A percentile compares a stretch with the other conserved stretches of the same genome.
phyloP scores from a whole-genome alignment of 2,797 vertebrate genomes.

The Sebastes minor region DNA sequence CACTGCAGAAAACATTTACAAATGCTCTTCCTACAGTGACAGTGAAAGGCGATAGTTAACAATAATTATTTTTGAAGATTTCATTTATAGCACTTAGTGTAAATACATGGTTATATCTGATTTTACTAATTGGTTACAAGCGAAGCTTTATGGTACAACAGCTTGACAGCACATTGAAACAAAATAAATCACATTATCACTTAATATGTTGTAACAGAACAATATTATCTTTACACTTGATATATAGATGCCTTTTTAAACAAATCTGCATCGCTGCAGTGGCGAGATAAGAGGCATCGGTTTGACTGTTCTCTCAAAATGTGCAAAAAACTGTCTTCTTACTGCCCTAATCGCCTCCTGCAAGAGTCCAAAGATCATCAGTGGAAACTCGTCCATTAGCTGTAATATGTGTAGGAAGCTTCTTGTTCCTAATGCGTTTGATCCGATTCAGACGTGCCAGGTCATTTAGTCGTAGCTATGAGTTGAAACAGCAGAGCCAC shows the following conservation, averaged over 20 bases:
- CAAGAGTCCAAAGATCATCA: not conserved
- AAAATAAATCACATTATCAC: constrained; percentile 35
- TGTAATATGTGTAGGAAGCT: constrained; percentile 6
- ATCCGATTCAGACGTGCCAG: not conserved
- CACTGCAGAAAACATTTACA: constrained; percentile 6
- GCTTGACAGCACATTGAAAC: constrained; percentile 34
- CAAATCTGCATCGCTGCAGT: not conserved
- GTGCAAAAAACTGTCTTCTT: not conserved
- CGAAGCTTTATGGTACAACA: constrained; percentile 27
- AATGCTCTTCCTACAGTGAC: constrained; percentile 9
- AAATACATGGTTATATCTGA: constrained; percentile 15
- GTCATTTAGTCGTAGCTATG: constrained; percentile 4
- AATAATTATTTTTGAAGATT: not conserved
- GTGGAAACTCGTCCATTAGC: constrained; percentile 19
- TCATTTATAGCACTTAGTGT: constrained; percentile 32
- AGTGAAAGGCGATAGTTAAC: not conserved
- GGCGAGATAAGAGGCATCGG: not conserved
- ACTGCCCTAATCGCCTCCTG: not conserved
- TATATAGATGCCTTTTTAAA: constrained; percentile 3
- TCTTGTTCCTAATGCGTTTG: constrained; percentile 19
- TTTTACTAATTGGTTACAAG: constrained; percentile 1
- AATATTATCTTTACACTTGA: constrained; percentile 28
- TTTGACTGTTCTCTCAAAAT: constrained; percentile 9
- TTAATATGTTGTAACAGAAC: constrained; percentile 18
- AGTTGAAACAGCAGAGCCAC: constrained; percentile 3